Evolutionary conservation across 2,113 vertebrate species (phyloP).

Genomic region (Silurus meridionalis): DNA sequence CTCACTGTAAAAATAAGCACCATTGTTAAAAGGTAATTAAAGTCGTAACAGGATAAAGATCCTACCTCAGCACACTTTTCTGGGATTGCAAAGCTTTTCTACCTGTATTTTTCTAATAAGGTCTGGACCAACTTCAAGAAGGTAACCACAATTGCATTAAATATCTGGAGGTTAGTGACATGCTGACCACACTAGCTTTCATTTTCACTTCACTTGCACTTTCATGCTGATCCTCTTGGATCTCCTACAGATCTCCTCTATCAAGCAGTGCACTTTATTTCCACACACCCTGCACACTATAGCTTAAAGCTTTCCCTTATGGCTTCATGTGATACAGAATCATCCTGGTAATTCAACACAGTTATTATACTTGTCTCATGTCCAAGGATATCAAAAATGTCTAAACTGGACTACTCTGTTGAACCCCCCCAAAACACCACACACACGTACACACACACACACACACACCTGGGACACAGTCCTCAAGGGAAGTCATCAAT

Average conservation of each 20-base stretch:
- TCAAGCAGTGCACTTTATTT: not conserved
- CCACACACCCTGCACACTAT: no score
- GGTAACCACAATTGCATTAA: not conserved
- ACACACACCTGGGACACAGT: slow-evolving; percentile 79
- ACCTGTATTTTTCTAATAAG: not conserved
- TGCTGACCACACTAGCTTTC: not conserved
- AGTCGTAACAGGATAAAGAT: not conserved
- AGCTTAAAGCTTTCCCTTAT: not conserved
- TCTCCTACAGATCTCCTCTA: slow-evolving; percentile 22
- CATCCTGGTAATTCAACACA: slow-evolving; percentile 58
- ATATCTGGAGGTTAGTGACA: not conserved
- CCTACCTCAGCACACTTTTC: not conserved
- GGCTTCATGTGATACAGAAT: slow-evolving; percentile 56
- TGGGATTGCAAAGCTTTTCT: not conserved
- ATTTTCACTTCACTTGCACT: not conserved
- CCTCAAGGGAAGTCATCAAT: slow-evolving; percentile 79
- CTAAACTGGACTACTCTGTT: slow-evolving; percentile 54
- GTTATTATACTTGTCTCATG: slow-evolving; percentile 70
- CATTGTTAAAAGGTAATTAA: not conserved
- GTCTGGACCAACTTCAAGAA: not conserved
- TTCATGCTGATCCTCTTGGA: slow-evolving; percentile 6
- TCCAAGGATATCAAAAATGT: slow-evolving; percentile 69
- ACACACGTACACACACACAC: slow-evolving; percentile 41
- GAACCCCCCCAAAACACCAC: slow-evolving; percentile 42
- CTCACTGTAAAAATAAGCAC: not conserved